These are phyloP conservation scores for Coelopa frigida DNA, from an alignment of 1,140 invertebrate genomes.

Conservation along the genomic window DNA sequence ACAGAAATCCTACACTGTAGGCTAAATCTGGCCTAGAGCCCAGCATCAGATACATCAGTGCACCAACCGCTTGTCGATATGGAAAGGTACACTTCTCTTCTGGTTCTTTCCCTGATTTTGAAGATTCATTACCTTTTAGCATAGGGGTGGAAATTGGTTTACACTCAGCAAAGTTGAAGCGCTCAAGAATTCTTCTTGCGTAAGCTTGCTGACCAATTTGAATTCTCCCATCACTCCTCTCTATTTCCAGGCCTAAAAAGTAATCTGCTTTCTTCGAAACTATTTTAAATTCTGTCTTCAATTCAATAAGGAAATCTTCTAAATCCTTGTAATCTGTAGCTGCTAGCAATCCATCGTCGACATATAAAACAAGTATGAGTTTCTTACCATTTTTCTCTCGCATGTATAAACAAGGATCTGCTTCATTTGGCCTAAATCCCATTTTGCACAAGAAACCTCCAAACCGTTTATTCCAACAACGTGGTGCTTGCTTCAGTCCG, in stretches of 20 bases:
- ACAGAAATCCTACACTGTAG: slow-evolving; percentile 39
- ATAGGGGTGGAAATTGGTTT: slow-evolving; percentile 38
- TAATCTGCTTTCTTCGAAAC: slow-evolving; percentile 17
- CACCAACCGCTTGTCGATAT: slow-evolving; percentile 42
- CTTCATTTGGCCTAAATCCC: slow-evolving; percentile 19
- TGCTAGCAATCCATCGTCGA: slow-evolving; percentile 36
- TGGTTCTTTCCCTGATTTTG: slow-evolving; percentile 3
- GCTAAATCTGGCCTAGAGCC: slow-evolving; percentile 43
- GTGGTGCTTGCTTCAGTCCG: slow-evolving; percentile 45
- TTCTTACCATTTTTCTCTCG: no score
- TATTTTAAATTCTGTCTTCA: slow-evolving; percentile 29
- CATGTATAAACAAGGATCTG: slow-evolving; percentile 38
- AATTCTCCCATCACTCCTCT: no score
- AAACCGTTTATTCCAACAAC: slow-evolving; percentile 38
- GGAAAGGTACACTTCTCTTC: slow-evolving; percentile 23
- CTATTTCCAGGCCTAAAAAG: slow-evolving; percentile 33
- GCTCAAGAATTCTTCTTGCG: slow-evolving; percentile 32
- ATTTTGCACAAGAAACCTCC: slow-evolving; percentile 1
- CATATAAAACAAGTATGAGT: no score
- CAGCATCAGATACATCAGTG: slow-evolving; percentile 43
- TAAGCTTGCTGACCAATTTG: slow-evolving; percentile 33
- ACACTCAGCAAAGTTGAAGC: slow-evolving; percentile 35
- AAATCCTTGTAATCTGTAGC: slow-evolving; percentile 20
- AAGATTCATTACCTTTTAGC: slow-evolving; percentile 20
- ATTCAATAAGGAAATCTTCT: slow-evolving; percentile 18